Conservation (phyloP, 2,888 invertebrate genomes). For the Tinea pellionella region DNA sequence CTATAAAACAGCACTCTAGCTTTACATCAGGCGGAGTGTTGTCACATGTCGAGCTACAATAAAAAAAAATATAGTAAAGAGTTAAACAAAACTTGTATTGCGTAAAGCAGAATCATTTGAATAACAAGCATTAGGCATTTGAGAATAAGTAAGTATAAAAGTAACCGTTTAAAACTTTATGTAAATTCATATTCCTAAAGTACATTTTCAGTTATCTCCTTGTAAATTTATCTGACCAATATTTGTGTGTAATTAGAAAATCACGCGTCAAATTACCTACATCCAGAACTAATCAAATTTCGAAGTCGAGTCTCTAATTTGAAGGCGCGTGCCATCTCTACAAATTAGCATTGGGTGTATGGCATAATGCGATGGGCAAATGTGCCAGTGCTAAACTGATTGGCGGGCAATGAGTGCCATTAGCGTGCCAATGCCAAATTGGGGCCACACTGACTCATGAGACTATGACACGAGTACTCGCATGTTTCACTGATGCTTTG, state of each 20-base stretch:
- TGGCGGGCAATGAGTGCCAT: conserved; percentile 53
- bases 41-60: no score
- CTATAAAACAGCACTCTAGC: no score
- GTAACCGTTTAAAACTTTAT: no score
- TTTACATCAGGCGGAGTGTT: no score
- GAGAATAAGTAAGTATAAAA: no score
- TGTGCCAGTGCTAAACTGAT: conserved; percentile 47
- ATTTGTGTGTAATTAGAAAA: neutral
- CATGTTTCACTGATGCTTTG: neutral
- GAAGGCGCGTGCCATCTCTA: conserved; percentile 29
- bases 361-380: conserved; percentile 41
- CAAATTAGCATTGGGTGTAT: conserved; percentile 27
- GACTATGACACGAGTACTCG: neutral
- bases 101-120: no score
- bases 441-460: conserved; percentile 34
- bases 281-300: conserved; percentile 27
- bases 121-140: no score
- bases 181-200: no score
- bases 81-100: no score
- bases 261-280: conserved; percentile 8
- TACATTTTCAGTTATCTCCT: no score
- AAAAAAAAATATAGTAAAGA: no score
- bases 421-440: conserved; percentile 47
- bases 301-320: conserved; percentile 31
- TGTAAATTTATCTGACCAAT: no score